These are phyloP conservation scores for Phortica okadai DNA, from an alignment of 2,888 invertebrate species.

Conservation along the genomic window DNA sequence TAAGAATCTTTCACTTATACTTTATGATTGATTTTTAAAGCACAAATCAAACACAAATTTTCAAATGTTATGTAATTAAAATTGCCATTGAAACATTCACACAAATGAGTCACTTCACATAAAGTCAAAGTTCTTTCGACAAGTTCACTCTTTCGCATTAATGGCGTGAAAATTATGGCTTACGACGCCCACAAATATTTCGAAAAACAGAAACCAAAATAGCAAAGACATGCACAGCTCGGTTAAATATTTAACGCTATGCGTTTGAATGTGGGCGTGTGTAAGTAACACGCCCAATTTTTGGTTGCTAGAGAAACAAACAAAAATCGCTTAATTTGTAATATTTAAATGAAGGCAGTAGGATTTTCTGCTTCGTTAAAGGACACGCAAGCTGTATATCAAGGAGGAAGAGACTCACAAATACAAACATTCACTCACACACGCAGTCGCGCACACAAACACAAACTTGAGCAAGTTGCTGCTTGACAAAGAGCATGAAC, in stretches of 20 bases:
- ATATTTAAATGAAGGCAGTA: constrained; percentile 17
- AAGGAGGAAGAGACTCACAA: neutral
- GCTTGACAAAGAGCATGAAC: neutral
- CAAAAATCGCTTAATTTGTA: constrained; percentile 18
- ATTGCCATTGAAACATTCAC: too few relatives aligned
- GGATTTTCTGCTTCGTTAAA: neutral
- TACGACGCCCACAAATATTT: neutral
- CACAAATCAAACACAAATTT: too few relatives aligned
- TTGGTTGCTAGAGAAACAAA: neutral
- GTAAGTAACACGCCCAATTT: neutral
- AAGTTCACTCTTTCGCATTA: too few relatives aligned
- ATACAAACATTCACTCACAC: neutral
- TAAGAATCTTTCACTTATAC: too few relatives aligned
- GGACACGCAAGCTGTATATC: neutral
- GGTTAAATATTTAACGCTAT: neutral
- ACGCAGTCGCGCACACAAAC: neutral
- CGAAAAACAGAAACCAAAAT: neutral
- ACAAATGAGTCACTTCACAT: too few relatives aligned
- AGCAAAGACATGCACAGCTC: neutral
- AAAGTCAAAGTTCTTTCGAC: too few relatives aligned
- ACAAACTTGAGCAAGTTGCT: too few relatives aligned
- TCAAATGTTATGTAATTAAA: too few relatives aligned
- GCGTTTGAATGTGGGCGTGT: neutral
- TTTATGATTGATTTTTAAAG: too few relatives aligned
- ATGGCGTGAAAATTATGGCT: neutral